Evolutionary conservation across 1,140 invertebrate genomes (phyloP), one percentile per base, ranked within the genome.

Genomic region (Procambarus virginalis): DNA sequence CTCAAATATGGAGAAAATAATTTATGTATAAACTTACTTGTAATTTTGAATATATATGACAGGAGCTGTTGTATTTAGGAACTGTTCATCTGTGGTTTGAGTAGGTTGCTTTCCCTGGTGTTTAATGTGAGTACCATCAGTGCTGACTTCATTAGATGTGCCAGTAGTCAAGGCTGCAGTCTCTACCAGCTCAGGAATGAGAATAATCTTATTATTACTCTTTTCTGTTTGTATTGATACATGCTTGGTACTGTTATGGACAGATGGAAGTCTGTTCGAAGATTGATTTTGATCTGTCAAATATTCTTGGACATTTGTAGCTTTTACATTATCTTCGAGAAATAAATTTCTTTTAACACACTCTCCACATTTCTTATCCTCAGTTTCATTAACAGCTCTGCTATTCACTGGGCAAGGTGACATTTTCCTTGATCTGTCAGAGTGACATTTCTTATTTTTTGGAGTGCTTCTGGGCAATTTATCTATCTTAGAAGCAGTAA

Each of bases 31-130:
- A 79, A 81, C 85, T 80, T 81, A 87, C 85, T 87, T 79, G 60
- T 80, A 87, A 48, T 87, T 87, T 2, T 87, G 77, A 46, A 87
- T 87, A 34, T 80, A 87, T 20, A 87, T 80, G 8, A 87, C 64
- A 5, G 78, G 58, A 22, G 78, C 78, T 80, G 78, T 34, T n/a
- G 78, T 55, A 80, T 5, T 80, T 17, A 80, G 22, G n/a, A n/a
- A 49, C 2, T 55, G 78, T 10, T 0, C 14, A 4, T 34, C 78
- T n/a, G 58, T 20, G 14, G 4, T 34, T 45, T 10, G 17, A 48
- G 14, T 45, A 22, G 64, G 46, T 12, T 70, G 49, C 17, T 20
- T 58, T 51, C 12, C 49, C n/a, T 22, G 48, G 48, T 22, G 17
- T n/a, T 22, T n/a, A 6, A 17, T 55, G 3, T 9, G 46, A 12